A percentile compares a stretch with the other conserved stretches of the same genome.
Evolutionary conservation across 1,140 invertebrate species (phyloP).

Genomic region (Eriocheir sinensis): DNA sequence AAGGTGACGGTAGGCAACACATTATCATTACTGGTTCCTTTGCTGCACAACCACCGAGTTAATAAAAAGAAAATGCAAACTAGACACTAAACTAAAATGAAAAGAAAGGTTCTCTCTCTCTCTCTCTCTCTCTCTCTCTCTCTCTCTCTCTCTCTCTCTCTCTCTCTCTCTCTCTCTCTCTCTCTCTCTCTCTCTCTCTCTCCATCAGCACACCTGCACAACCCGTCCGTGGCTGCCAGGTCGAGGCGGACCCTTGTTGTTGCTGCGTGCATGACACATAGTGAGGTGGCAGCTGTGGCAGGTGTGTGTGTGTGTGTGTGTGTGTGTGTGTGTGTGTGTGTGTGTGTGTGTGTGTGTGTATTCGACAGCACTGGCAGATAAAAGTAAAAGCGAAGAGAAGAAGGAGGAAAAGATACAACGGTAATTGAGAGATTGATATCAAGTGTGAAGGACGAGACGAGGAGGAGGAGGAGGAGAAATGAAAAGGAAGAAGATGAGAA

Average conservation of each 20-base stretch:
- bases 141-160: too few relatives aligned
- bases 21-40: too few relatives aligned
- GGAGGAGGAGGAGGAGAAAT: not conserved
- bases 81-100: too few relatives aligned
- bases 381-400: not conserved
- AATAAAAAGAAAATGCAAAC: too few relatives aligned
- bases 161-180: conserved; percentile 16
- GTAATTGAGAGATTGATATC: not conserved
- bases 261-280: not conserved
- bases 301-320: conserved; percentile 21
- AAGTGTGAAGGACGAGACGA: not conserved
- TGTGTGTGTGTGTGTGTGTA: conserved; percentile 23
- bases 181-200: conserved; percentile 22
- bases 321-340: conserved; percentile 22
- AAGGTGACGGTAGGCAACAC: too few relatives aligned
- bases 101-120: too few relatives aligned
- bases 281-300: not conserved
- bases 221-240: not conserved
- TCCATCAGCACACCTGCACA: conserved; percentile 4
- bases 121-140: too few relatives aligned
- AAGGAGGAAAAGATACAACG: not conserved
- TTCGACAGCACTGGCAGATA: not conserved
- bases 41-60: too few relatives aligned
- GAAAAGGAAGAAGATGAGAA: not conserved
- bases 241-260: not conserved